Evolutionary conservation across 2,888 invertebrate species (phyloP).

Genomic region (Limenitis camilla): DNA sequence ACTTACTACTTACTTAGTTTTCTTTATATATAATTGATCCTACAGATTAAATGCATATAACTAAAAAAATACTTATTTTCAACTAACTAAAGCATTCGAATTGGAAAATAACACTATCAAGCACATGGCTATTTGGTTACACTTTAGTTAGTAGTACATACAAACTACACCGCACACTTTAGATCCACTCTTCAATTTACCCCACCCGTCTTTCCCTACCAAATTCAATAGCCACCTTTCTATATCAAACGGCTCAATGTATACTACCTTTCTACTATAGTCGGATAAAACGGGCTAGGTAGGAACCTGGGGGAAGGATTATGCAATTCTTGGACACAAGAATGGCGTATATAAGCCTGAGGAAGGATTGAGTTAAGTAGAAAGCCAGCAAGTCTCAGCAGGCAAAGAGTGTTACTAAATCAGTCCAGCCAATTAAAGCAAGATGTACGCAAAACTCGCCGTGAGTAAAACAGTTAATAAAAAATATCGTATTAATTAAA

Average conservation of each 20-base stretch:
- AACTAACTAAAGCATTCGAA: neutral
- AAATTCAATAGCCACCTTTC: slow-evolving; percentile 38
- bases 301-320: slow-evolving; percentile 63
- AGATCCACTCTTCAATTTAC: slow-evolving; percentile 34
- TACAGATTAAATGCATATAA: no score
- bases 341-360: slow-evolving; percentile 58
- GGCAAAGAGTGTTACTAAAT: slow-evolving; percentile 50
- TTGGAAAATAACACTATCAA: slow-evolving; percentile 12
- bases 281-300: slow-evolving; percentile 55
- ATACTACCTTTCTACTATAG: slow-evolving; percentile 46
- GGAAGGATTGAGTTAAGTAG: slow-evolving; percentile 46
- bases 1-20: no score
- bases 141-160: slow-evolving; percentile 23
- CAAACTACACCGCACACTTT: slow-evolving; percentile 21
- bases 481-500: neutral
- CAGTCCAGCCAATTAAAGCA: slow-evolving; percentile 63
- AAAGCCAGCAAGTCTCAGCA: slow-evolving; percentile 55
- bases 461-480: slow-evolving; percentile 43
- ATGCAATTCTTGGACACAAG: slow-evolving; percentile 54
- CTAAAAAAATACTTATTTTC: no score
- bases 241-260: slow-evolving; percentile 20
- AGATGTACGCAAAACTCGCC: slow-evolving; percentile 70
- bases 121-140: slow-evolving; percentile 17
- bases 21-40: no score
- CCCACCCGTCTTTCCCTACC: slow-evolving; percentile 51